Evolutionary conservation across 2,888 invertebrate species (phyloP), one percentile per base, ranked within the genome.

Genomic region (Cetonia aurata): DNA sequence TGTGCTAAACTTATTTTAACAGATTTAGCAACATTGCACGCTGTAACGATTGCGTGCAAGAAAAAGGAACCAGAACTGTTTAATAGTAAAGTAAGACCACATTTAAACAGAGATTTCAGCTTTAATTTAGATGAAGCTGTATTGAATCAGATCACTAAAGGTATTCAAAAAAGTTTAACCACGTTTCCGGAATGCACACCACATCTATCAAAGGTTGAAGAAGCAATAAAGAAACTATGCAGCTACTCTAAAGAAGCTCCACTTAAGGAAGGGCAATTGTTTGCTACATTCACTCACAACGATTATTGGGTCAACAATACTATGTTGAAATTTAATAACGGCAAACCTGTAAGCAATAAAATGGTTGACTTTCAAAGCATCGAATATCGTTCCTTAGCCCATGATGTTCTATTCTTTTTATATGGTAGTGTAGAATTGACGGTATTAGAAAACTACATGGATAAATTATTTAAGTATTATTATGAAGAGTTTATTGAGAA

Each of bases 261-360:
- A 70, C 75, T 6, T 74, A 80, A 48, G 79, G 84, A 37, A 79
- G 81, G 3, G 1, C 86, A 86, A 53, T 85, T 85, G 0, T 89
- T 86, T 81, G 85, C 84, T 0, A 86, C 88, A 0, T 82, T 89
- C 12, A 82, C 84, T 0, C 89, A 89, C 72, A 81, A 83, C 3
- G 89, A 89, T 77, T 82, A 87, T 56, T 89, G 89, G 89, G 86
- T 87, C n/a, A 89, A 89, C 76, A 89, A 89, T 74, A 82, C 88
- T 3, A 85, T 89, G 84, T 80, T 88, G 13, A 85, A 85, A 75
- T 84, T 84, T 55, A 55, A 73, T 59, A 70, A 77, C n/a, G 77
- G 75, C 4, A 74, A 74, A 69, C 72, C 75, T 0, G 66, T 68
- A 3, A 42, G 53, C 12, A 73, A 87, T 0, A 88, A 87, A 77